Conservation (phyloP, 2,113 vertebrate genomes). For the Eclectus roratus region DNA sequence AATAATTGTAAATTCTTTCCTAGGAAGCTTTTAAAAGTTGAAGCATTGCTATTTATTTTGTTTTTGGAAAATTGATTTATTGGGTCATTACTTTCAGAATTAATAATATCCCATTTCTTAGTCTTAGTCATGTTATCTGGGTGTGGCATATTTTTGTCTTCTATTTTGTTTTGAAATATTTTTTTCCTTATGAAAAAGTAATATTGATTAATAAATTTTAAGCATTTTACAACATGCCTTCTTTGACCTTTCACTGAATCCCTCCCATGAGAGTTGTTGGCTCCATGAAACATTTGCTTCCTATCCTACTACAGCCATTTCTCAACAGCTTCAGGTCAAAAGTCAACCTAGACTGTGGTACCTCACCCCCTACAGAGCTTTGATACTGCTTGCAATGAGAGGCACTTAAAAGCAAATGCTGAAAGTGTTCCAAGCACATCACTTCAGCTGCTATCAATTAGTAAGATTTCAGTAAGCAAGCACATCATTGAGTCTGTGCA, state of each 20-base stretch:
- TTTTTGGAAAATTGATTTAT: conserved; percentile 24
- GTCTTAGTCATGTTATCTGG: conserved; percentile 25
- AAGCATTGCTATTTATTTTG: conserved; percentile 65
- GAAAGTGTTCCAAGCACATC: neutral
- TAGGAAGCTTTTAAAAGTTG: conserved; percentile 27
- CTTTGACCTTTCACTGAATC: neutral
- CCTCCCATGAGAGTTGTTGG: neutral
- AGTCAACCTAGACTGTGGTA: neutral
- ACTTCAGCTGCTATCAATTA: neutral
- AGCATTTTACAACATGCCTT: conserved; percentile 53
- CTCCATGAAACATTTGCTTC: neutral
- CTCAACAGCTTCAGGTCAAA: neutral
- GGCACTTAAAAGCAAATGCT: neutral
- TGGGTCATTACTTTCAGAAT: conserved; percentile 38
- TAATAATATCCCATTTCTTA: neutral
- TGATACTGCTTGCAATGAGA: neutral
- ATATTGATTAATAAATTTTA: conserved; percentile 61
- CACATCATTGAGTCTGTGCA: neutral
- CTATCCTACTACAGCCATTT: neutral
- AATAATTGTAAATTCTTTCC: conserved; percentile 53
- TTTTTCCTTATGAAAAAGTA: conserved; percentile 2
- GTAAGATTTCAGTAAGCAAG: neutral
- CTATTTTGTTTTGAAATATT: conserved; percentile 27
- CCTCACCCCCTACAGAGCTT: accelerated
- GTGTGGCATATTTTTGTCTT: conserved; percentile 40